Evolutionary conservation across 2,888 invertebrate genomes (phyloP).

Genomic region (Scelioninae gen. 2): DNA sequence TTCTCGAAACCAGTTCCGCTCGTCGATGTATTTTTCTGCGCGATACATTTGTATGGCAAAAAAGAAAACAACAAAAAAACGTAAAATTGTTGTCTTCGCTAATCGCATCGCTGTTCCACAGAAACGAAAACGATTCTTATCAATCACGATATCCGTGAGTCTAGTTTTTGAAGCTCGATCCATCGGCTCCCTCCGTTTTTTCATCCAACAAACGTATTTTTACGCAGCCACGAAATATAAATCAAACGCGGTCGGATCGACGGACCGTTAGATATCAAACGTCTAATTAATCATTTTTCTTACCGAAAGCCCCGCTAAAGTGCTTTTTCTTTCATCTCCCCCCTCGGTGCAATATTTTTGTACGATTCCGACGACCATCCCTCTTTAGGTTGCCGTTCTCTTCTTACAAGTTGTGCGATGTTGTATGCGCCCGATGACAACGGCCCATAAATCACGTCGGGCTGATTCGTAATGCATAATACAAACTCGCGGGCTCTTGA

Average conservation of each 20-base stretch:
- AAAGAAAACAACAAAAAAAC: too few relatives aligned
- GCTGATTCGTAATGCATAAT: constrained; percentile 68
- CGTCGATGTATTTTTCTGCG: too few relatives aligned
- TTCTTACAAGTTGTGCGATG: constrained; percentile 58
- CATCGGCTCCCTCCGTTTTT: not conserved
- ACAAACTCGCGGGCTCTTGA: constrained; percentile 55
- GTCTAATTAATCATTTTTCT: constrained; percentile 57
- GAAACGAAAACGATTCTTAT: too few relatives aligned
- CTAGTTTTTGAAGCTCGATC: too few relatives aligned
- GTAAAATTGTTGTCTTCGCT: too few relatives aligned
- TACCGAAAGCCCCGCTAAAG: constrained; percentile 37
- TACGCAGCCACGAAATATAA: constrained; percentile 15
- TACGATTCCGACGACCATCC: constrained; percentile 34
- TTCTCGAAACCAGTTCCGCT: too few relatives aligned
- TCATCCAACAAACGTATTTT: constrained; percentile 15
- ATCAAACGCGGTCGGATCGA: constrained; percentile 25
- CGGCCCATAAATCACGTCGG: constrained; percentile 64
- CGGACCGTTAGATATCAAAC: constrained; percentile 34
- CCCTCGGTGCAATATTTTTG: constrained; percentile 40
- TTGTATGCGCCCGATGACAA: constrained; percentile 58
- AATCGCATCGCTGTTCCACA: too few relatives aligned
- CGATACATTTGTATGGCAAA: too few relatives aligned
- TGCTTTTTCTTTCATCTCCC: constrained; percentile 33
- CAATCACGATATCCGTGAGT: too few relatives aligned
- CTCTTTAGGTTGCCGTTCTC: constrained; percentile 43